A percentile compares a stretch with the other conserved stretches of the same genome.
These are phyloP conservation scores for Drosophila dives DNA, from an alignment of 2,888 invertebrate species.

Conservation along the genomic window DNA sequence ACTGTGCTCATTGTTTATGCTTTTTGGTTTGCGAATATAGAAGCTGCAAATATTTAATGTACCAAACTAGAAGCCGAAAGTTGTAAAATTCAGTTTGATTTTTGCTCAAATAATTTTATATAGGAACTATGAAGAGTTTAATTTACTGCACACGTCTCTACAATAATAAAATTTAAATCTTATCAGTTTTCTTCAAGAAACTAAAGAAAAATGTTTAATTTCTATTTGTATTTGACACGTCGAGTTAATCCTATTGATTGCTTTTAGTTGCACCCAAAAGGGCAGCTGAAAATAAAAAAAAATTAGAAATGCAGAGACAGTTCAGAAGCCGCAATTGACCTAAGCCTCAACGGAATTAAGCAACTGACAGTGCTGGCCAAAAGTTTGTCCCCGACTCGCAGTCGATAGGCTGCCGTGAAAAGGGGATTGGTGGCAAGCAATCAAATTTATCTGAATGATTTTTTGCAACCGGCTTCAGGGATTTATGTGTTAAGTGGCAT, in stretches of 20 bases:
- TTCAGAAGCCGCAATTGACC: conserved; percentile 38
- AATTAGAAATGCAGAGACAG: conserved; percentile 6
- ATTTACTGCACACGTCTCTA: not conserved
- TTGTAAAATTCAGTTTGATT: not conserved
- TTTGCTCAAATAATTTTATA: not conserved
- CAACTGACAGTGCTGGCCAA: conserved; percentile 42
- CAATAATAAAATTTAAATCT: not conserved
- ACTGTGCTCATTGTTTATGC: conserved; percentile 18
- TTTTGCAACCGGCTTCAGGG: conserved; percentile 23
- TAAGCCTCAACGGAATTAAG: conserved; percentile 38
- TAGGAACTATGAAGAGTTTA: not conserved
- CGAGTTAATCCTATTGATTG: conserved; percentile 41
- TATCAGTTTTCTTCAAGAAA: too few species aligned
- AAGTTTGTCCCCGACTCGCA: conserved; percentile 48
- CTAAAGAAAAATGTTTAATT: conserved; percentile 1
- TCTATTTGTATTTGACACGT: not conserved
- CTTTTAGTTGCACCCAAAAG: conserved; percentile 22
- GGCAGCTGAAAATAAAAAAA: conserved; percentile 9
- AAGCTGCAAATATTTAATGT: conserved; percentile 9
- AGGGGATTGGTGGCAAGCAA: conserved; percentile 13
- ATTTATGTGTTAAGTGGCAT: conserved; percentile 3
- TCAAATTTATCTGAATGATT: conserved; percentile 21
- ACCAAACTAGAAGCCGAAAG: not conserved
- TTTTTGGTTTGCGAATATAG: conserved; percentile 4
- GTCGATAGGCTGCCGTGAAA: conserved; percentile 17